These are phyloP conservation scores for Bovichtus diacanthus DNA, from an alignment of 2,797 vertebrate species.

Conservation along the genomic window DNA sequence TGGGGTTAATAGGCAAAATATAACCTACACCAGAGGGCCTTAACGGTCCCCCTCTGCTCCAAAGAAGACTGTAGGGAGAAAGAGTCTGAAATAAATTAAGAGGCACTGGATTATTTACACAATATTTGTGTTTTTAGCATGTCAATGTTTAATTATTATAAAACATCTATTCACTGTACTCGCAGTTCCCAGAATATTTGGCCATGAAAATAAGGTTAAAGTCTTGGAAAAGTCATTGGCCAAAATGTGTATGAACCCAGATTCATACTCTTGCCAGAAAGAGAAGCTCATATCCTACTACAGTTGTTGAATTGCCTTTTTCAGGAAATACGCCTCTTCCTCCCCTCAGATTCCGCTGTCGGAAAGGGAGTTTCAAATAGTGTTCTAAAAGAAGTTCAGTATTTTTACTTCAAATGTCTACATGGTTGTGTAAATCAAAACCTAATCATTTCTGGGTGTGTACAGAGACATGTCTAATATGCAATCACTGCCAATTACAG, in stretches of 20 bases:
- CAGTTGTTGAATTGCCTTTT: neutral
- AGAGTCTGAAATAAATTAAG: no score
- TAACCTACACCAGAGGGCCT: no score
- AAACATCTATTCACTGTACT: no score
- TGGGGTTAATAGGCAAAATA: no score
- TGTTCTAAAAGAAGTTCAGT: no score
- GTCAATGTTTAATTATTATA: no score
- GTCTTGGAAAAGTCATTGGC: neutral
- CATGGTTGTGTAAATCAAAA: no score
- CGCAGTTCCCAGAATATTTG: neutral
- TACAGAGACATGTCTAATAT: neutral
- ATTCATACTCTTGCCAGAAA: neutral
- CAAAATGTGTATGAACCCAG: neutral
- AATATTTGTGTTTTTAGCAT: no score
- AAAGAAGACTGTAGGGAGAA: no score
- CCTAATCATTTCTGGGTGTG: no score
- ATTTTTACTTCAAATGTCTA: neutral
- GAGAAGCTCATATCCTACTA: neutral
- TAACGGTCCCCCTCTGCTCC: no score
- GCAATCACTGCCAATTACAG: neutral
- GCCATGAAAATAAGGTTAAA: neutral
- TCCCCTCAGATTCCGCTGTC: neutral
- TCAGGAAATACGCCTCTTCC: neutral
- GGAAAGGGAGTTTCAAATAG: neutral
- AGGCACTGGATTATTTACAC: no score